Conservation (phyloP, 2,113 vertebrate genomes). For the Haemorhous mexicanus region DNA sequence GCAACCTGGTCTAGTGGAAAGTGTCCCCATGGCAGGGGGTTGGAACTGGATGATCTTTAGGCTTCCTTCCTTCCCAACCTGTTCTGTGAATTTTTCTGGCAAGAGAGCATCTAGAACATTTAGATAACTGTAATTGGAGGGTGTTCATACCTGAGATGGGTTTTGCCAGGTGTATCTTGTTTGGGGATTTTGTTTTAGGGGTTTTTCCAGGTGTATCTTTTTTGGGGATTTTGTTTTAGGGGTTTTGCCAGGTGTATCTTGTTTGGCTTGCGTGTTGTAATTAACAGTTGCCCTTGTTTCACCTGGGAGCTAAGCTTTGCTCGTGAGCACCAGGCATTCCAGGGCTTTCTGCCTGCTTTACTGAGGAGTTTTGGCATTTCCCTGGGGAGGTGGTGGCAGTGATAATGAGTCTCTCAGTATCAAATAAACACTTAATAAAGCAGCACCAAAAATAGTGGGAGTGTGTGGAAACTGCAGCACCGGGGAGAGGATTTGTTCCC, state of each 20-base stretch:
- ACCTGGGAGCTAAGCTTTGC: background rate
- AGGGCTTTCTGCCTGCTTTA: background rate
- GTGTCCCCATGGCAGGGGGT: background rate
- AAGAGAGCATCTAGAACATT: background rate
- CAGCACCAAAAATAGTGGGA: background rate
- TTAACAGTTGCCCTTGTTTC: background rate
- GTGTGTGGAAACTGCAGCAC: background rate
- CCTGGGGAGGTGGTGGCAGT: background rate
- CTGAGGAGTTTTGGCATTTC: accelerated
- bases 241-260: too few relatives aligned
- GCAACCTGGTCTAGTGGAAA: background rate
- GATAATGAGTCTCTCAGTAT: accelerated
- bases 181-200: too few relatives aligned
- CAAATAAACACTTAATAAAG: background rate
- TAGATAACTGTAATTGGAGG: background rate
- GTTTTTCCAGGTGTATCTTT: accelerated
- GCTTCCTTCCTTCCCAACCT: background rate
- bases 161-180: too few relatives aligned
- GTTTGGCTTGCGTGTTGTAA: accelerated
- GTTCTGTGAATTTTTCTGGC: background rate
- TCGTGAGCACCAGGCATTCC: accelerated
- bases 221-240: too few relatives aligned
- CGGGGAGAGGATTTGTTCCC: background rate
- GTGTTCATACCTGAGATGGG: accelerated
- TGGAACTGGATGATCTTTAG: background rate